A percentile compares a stretch with the other conserved stretches of the same genome.
Evolutionary conservation across 2,113 vertebrate species (phyloP).

Genomic region (Phyllostomus discolor): DNA sequence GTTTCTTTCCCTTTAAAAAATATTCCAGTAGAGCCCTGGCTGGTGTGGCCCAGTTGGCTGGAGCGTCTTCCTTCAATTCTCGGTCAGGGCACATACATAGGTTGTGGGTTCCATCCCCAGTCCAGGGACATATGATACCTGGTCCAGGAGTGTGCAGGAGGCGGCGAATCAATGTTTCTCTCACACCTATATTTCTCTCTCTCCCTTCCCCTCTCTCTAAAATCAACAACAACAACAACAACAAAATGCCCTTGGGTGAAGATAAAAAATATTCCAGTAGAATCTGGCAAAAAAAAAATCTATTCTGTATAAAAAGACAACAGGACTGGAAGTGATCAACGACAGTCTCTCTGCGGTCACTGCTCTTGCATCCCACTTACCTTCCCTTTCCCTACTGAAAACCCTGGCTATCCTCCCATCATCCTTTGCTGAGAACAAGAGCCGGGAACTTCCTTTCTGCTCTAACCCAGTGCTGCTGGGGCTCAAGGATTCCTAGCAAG

Average conservation of each 20-base stretch:
- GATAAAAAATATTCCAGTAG: neutral
- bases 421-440: neutral
- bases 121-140: too few species aligned
- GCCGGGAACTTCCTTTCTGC: neutral
- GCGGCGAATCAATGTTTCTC: too few species aligned
- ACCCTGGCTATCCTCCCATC: neutral
- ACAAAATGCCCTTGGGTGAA: too few species aligned
- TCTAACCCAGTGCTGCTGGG: neutral
- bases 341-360: neutral
- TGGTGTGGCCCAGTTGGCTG: too few species aligned
- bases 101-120: too few species aligned
- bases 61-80: neutral
- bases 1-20: slow-evolving; percentile 11
- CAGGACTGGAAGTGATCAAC: neutral
- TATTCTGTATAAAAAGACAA: neutral
- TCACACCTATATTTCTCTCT: neutral
- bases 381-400: neutral
- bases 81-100: too few species aligned
- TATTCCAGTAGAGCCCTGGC: neutral
- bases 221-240: too few species aligned
- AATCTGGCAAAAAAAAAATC: neutral
- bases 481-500: neutral
- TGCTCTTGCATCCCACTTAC: neutral
- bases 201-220: neutral
- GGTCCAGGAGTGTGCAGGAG: too few species aligned